These are phyloP conservation scores for Corvus moneduloides DNA, from an alignment of 2,113 vertebrate species.

Conservation along the genomic window DNA sequence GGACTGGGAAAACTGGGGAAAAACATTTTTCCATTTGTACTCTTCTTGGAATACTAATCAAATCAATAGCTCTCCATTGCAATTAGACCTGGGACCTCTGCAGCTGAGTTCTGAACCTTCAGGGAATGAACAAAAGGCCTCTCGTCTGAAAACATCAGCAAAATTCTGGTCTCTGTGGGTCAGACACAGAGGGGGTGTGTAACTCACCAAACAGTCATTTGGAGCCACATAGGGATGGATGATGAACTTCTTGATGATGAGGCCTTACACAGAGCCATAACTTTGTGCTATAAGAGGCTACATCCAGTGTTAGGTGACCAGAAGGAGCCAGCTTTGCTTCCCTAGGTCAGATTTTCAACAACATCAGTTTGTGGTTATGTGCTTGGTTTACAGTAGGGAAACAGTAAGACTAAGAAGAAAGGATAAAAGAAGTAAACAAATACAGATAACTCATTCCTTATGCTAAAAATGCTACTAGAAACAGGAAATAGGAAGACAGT, in stretches of 20 bases:
- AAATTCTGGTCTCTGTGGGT: not conserved
- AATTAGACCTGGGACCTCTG: not conserved
- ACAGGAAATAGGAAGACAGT: not conserved
- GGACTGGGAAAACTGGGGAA: not conserved
- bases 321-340: not conserved
- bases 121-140: not conserved
- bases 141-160: not conserved
- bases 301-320: rapidly evolving
- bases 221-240: not conserved
- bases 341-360: not conserved
- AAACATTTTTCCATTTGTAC: not conserved
- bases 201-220: not conserved
- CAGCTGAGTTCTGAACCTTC: not conserved
- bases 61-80: not conserved
- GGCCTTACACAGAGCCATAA: not conserved
- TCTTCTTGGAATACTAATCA: not conserved
- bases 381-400: not conserved
- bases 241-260: not conserved
- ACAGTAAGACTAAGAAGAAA: not conserved
- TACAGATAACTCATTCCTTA: not conserved
- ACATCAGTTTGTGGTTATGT: not conserved
- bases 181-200: not conserved
- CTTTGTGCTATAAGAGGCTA: not conserved
- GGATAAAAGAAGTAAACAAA: not conserved
- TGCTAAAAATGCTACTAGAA: not conserved